These are phyloP conservation scores for Laticauda colubrina DNA, from an alignment of 2,113 vertebrate species.

Conservation along the genomic window DNA sequence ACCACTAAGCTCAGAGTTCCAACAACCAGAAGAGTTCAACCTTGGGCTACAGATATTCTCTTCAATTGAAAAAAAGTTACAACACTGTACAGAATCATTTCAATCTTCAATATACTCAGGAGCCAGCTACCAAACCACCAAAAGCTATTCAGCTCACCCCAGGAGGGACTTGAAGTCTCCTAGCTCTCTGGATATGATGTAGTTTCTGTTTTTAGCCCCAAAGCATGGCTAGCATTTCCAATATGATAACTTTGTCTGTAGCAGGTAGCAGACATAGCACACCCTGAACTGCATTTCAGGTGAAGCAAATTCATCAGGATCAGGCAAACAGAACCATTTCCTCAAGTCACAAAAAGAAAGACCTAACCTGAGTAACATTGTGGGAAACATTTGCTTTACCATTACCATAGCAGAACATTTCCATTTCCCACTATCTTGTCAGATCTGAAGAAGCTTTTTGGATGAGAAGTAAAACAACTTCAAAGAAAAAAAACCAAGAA, in stretches of 20 bases:
- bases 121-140: neutral
- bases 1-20: neutral
- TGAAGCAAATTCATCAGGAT: constrained; percentile 15
- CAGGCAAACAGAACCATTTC: neutral
- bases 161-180: neutral
- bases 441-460: too few species aligned
- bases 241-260: neutral
- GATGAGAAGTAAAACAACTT: too few species aligned
- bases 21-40: neutral
- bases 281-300: neutral
- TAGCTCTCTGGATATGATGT: neutral
- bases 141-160: neutral
- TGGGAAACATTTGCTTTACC: constrained; percentile 58
- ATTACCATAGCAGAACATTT: constrained; percentile 62
- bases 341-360: constrained; percentile 49
- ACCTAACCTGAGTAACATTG: constrained; percentile 66
- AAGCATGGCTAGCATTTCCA: neutral
- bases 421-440: too few species aligned
- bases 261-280: neutral
- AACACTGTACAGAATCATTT: neutral
- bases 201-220: neutral
- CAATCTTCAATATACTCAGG: neutral
- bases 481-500: too few species aligned
- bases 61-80: neutral
- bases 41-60: neutral